These are phyloP conservation scores for Apamea anceps DNA, from an alignment of 2,888 invertebrate species.

Conservation along the genomic window DNA sequence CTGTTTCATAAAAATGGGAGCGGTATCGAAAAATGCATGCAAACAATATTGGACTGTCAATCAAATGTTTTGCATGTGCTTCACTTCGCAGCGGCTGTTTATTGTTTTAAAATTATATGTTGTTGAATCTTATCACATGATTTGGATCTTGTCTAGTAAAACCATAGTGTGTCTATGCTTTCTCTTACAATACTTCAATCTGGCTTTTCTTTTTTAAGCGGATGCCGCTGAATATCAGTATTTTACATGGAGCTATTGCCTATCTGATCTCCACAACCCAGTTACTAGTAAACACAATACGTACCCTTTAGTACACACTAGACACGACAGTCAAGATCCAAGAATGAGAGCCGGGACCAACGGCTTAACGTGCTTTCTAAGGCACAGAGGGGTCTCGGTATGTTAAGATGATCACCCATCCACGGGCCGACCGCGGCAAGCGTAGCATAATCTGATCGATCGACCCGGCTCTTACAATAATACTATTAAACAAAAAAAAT, in stretches of 20 bases:
- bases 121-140: no score
- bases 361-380: not conserved
- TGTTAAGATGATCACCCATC: not conserved
- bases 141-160: no score
- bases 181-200: no score
- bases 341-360: not conserved
- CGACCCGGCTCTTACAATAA: not conserved
- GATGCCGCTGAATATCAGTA: no score
- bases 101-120: constrained; percentile 23
- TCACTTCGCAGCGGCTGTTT: constrained; percentile 27
- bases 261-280: no score
- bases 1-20: constrained; percentile 52
- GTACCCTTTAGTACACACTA: no score
- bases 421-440: not conserved
- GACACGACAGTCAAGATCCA: not conserved
- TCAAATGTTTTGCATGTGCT: constrained; percentile 53
- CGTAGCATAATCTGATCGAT: not conserved
- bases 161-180: no score
- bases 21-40: constrained; percentile 55
- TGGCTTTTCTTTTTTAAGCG: no score
- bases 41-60: constrained; percentile 63
- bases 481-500: no score
- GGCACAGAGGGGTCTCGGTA: not conserved
- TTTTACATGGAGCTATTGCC: no score
- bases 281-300: no score